These are phyloP conservation scores for Palythoa grandiflora DNA, from an alignment of 92 coral and sea anemone species.

Conservation along the genomic window DNA sequence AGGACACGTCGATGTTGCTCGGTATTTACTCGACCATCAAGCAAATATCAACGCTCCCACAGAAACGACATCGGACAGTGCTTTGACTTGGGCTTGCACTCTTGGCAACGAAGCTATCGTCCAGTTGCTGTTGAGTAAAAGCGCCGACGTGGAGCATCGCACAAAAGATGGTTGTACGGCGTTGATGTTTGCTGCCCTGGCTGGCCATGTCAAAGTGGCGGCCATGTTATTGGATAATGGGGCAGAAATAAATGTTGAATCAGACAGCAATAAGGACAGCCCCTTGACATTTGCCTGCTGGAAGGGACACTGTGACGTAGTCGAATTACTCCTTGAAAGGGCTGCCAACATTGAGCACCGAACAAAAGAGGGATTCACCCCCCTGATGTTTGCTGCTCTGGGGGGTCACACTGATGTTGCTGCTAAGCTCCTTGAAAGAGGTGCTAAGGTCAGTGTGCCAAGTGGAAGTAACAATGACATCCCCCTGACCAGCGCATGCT, in stretches of 20 bases:
- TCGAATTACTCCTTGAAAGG: constrained; percentile 90
- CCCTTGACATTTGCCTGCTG: constrained; percentile 99
- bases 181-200: constrained; percentile 98
- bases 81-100: constrained; percentile 99
- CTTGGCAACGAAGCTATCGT: constrained; percentile 99
- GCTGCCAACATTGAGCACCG: constrained; percentile 98
- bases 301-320: constrained; percentile 99
- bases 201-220: constrained; percentile 99
- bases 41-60: constrained; percentile 99
- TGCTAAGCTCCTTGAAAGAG: constrained; percentile 87
- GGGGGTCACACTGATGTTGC: constrained; percentile 99
- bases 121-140: constrained; percentile 81
- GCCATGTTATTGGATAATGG: constrained; percentile 95
- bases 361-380: constrained; percentile 99
- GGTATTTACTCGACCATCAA: constrained; percentile 92
- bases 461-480: constrained; percentile 99
- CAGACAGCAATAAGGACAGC: constrained; percentile 99
- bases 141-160: constrained; percentile 95
- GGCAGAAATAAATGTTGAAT: constrained; percentile 98
- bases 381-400: constrained; percentile 99
- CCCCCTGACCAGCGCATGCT: constrained; percentile 99
- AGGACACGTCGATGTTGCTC: constrained; percentile 97
- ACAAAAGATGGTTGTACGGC: constrained; percentile 99
- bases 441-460: constrained; percentile 97
- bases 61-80: constrained; percentile 99